Conservation (phyloP, 2,797 vertebrate genomes). For the Sebastes vulpes region DNA sequence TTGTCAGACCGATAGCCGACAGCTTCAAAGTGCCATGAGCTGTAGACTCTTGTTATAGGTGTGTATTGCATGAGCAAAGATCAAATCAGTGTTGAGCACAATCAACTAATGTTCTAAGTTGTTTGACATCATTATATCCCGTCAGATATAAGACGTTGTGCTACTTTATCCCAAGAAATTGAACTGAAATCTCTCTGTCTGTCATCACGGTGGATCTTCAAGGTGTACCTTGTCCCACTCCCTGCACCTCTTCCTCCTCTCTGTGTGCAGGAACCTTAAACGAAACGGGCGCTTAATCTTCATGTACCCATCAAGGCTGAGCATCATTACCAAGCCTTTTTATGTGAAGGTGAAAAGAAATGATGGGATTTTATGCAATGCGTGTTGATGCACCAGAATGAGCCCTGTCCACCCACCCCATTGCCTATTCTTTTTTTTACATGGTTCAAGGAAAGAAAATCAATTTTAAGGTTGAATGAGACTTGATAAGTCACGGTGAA, state of each 20-base stretch:
- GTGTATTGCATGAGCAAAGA: not conserved
- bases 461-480: conserved; percentile 52
- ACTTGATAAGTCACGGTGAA: conserved; percentile 27
- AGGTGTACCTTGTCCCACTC: conserved; percentile 10
- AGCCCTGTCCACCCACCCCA: conserved; percentile 6
- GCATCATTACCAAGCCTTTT: conserved; percentile 60
- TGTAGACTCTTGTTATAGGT: not conserved
- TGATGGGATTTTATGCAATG: conserved; percentile 56
- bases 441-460: conserved; percentile 28
- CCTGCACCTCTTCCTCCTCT: conserved; percentile 2
- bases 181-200: not conserved
- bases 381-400: conserved; percentile 52
- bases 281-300: conserved; percentile 54
- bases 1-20: too few species aligned
- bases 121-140: not conserved
- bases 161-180: not conserved
- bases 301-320: conserved; percentile 42
- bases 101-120: not conserved
- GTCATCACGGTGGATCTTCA: not conserved
- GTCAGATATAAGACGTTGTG: not conserved
- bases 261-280: conserved; percentile 33
- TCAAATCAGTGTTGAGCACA: not conserved
- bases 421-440: not conserved
- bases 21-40: not conserved
- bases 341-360: conserved; percentile 57